These are phyloP conservation scores for Psephotus haematonotus DNA, from an alignment of 2,113 vertebrate species.

Conservation along the genomic window DNA sequence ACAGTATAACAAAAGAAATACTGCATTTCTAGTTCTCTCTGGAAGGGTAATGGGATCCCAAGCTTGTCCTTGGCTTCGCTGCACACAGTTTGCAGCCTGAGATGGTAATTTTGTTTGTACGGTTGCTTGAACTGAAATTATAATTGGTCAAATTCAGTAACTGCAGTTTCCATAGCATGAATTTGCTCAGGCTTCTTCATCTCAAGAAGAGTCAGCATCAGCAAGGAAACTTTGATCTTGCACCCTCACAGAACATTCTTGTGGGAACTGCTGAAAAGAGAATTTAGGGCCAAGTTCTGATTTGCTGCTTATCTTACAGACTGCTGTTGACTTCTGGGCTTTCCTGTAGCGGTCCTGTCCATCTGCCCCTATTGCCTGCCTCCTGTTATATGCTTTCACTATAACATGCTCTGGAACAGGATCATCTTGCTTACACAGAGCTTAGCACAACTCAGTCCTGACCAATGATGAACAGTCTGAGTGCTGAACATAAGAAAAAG, in stretches of 20 bases:
- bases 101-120: background rate
- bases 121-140: background rate
- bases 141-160: background rate
- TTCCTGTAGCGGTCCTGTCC: background rate
- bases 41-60: background rate
- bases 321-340: background rate
- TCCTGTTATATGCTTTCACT: background rate
- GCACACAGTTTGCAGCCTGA: background rate
- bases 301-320: background rate
- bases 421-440: background rate
- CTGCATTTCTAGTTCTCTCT: background rate
- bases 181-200: background rate
- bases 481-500: background rate
- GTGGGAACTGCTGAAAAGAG: background rate
- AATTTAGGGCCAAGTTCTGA: background rate
- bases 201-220: background rate
- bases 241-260: background rate
- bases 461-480: background rate
- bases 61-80: background rate
- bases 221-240: fast-evolving
- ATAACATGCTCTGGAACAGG: background rate
- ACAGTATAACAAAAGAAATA: background rate
- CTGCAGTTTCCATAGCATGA: background rate
- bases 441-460: background rate
- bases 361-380: background rate